These are phyloP conservation scores for Remorina albescens DNA, from an alignment of 2,797 vertebrate genomes.

Conservation along the genomic window DNA sequence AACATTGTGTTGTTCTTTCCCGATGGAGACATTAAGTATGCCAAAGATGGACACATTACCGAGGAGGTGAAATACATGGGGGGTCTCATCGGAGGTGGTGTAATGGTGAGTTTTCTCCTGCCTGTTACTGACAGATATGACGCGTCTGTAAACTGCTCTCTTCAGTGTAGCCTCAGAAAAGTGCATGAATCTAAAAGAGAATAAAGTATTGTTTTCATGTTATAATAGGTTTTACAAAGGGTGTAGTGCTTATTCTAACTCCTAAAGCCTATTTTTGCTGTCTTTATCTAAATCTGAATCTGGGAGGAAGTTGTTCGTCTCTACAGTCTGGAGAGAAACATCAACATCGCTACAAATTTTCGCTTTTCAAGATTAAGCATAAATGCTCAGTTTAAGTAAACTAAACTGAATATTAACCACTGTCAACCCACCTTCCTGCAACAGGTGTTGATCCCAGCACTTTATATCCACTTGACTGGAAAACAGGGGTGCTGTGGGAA, in stretches of 20 bases:
- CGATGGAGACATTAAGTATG: conserved; percentile 72
- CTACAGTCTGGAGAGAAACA: neutral
- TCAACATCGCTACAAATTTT: no score
- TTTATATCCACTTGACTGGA: conserved; percentile 86
- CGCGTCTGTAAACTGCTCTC: conserved; percentile 1
- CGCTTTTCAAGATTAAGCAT: neutral
- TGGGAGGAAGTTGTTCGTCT: no score
- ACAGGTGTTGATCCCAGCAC: conserved; percentile 86
- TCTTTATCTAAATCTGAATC: neutral
- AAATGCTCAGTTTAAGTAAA: neutral
- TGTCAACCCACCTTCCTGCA: conserved; percentile 6
- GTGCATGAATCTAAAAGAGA: neutral
- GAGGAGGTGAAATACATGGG: conserved; percentile 87
- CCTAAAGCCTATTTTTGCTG: no score
- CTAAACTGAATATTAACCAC: neutral
- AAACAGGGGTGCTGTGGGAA: conserved; percentile 86
- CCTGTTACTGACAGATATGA: neutral
- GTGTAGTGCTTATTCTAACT: no score
- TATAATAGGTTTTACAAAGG: no score
- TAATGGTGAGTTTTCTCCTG: conserved; percentile 78
- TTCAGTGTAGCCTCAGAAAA: neutral
- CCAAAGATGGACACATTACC: conserved; percentile 75
- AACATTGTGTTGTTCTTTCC: conserved; percentile 88
- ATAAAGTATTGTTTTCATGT: neutral
- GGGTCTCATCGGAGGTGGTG: conserved; percentile 84